Percentiles rank a stretch among this genome's conserved stretches.
These are phyloP conservation scores for Timandra comae DNA, from an alignment of 2,888 invertebrate species.

Conservation along the genomic window DNA sequence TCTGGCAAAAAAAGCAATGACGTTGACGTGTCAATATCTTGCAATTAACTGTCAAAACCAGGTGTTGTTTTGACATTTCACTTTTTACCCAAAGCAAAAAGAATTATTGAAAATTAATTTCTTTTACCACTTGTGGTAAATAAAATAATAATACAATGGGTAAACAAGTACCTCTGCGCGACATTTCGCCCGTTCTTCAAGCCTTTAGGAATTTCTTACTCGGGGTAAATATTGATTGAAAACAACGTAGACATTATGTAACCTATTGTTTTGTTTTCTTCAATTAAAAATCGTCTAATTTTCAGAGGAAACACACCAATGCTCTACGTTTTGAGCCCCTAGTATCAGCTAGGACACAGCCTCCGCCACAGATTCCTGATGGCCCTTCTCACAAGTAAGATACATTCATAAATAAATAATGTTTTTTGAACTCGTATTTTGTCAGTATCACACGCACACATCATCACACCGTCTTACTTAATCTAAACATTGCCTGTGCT, in stretches of 20 bases:
- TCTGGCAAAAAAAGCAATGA: too few relatives aligned
- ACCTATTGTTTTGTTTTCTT: constrained; percentile 19
- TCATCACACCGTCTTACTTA: too few relatives aligned
- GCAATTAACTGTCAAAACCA: constrained; percentile 18
- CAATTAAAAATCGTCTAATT: constrained; percentile 15
- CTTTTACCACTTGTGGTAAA: too few relatives aligned
- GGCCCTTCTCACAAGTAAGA: constrained; percentile 84
- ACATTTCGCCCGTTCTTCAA: constrained; percentile 80
- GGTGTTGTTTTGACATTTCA: constrained; percentile 21
- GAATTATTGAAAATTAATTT: too few relatives aligned
- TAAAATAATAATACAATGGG: too few relatives aligned
- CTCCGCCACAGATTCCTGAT: constrained; percentile 86
- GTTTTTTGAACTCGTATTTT: too few relatives aligned
- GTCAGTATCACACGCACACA: too few relatives aligned
- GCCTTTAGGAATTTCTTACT: constrained; percentile 79
- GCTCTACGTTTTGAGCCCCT: constrained; percentile 82
- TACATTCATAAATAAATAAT: constrained; percentile 2
- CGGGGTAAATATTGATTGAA: constrained; percentile 74
- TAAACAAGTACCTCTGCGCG: constrained; percentile 71
- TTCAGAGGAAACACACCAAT: constrained; percentile 77
- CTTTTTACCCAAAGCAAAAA: neutral
- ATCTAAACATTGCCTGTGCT: too few relatives aligned
- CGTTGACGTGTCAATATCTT: neutral
- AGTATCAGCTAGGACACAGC: constrained; percentile 85
- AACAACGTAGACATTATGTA: constrained; percentile 37